Percentiles rank a stretch among this genome's conserved stretches.
These are phyloP conservation scores for Megamerina dolium DNA, from an alignment of 2,888 invertebrate genomes.

Conservation along the genomic window DNA sequence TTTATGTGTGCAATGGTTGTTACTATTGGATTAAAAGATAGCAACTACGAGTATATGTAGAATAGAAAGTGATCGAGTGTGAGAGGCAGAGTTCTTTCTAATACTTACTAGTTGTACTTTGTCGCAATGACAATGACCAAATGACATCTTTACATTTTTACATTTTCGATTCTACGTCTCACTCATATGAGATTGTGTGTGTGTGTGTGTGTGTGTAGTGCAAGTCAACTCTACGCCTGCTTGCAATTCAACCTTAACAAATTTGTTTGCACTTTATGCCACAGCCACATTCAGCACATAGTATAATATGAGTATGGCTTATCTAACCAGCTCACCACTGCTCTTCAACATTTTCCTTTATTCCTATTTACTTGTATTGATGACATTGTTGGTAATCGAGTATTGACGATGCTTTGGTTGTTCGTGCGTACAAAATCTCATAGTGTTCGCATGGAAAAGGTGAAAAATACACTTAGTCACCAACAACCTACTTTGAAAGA, in stretches of 20 bases:
- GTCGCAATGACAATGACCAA: not conserved
- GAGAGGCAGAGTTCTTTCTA: not conserved
- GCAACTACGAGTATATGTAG: too few relatives aligned
- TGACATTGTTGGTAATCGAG: conserved; percentile 18
- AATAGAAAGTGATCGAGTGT: not conserved
- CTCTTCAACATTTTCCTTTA: not conserved
- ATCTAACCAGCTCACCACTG: conserved; percentile 12
- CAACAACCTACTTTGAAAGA: too few relatives aligned
- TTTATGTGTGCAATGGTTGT: too few relatives aligned
- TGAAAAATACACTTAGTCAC: not conserved
- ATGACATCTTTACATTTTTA: conserved; percentile 17
- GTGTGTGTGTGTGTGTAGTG: too few relatives aligned
- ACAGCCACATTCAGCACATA: too few relatives aligned
- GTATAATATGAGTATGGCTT: too few relatives aligned
- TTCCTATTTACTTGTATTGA: conserved; percentile 3
- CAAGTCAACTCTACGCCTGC: too few relatives aligned
- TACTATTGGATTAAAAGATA: too few relatives aligned
- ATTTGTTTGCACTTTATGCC: conserved; percentile 10
- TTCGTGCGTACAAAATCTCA: conserved; percentile 1
- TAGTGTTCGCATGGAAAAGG: not conserved
- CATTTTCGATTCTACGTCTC: too few relatives aligned
- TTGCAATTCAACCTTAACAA: conserved; percentile 24
- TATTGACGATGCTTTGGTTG: conserved; percentile 3
- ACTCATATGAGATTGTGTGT: too few relatives aligned
- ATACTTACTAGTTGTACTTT: not conserved